phyloP scores from a whole-genome alignment of 2,113 vertebrate genomes.

The Pandion haliaetus region DNA sequence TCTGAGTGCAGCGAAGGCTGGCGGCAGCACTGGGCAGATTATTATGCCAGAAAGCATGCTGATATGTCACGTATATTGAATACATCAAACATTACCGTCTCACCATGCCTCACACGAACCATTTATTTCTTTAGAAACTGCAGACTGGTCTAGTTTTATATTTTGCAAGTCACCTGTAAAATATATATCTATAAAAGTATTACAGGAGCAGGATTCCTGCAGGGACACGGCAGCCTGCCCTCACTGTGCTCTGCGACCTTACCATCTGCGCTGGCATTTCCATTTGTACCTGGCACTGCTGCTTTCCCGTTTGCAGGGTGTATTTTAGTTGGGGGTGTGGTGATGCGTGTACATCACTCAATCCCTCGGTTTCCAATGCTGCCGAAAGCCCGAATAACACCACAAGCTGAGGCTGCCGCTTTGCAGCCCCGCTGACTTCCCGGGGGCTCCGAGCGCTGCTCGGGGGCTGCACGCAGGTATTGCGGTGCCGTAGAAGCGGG shows the following conservation, averaged over 20 bases:
- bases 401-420: not conserved
- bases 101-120: not conserved
- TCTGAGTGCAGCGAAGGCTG: not conserved
- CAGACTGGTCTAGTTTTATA: not conserved
- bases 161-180: not conserved
- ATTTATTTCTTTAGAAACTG: slow-evolving; percentile 45
- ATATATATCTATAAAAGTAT: not conserved
- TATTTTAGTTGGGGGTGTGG: accelerated
- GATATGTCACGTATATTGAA: not conserved
- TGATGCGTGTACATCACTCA: accelerated
- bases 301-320: not conserved
- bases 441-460: accelerated
- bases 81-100: not conserved
- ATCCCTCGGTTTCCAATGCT: not conserved
- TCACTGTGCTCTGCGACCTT: not conserved
- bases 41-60: not conserved
- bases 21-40: not conserved
- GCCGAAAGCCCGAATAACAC: not conserved
- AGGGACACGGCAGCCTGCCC: not conserved
- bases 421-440: not conserved
- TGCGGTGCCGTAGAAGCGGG: not conserved
- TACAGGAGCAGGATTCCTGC: not conserved
- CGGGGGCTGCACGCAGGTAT: accelerated
- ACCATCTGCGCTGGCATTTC: not conserved
- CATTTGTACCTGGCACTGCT: not conserved